These are phyloP conservation scores for Sebastes wilsoni DNA, from an alignment of 2,797 vertebrate species.

Conservation along the genomic window DNA sequence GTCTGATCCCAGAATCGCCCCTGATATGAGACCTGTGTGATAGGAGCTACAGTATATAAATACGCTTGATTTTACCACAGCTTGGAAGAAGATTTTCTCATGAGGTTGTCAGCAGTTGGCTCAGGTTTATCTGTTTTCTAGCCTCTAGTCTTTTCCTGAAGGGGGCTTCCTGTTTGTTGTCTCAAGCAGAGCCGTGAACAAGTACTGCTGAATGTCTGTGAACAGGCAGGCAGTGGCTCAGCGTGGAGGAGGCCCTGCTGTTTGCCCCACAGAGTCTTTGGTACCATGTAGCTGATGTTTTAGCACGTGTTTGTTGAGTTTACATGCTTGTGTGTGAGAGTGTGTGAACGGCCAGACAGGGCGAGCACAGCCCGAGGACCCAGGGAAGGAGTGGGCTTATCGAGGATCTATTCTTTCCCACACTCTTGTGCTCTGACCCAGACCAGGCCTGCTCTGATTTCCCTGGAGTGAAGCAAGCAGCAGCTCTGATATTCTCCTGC, in stretches of 20 bases:
- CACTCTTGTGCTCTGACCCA: conserved; percentile 66
- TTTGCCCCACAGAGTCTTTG: background rate
- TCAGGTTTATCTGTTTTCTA: background rate
- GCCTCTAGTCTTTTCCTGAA: background rate
- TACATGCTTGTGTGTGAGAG: background rate
- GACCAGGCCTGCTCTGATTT: conserved; percentile 73
- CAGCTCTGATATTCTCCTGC: conserved; percentile 53
- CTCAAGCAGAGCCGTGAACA: background rate
- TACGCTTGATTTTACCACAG: background rate
- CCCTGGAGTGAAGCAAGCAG: conserved; percentile 61
- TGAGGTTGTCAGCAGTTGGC: background rate
- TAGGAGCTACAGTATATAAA: background rate
- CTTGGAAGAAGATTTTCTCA: background rate
- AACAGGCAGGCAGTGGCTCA: background rate
- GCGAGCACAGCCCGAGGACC: conserved; percentile 39
- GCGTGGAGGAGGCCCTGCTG: background rate
- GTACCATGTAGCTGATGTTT: background rate
- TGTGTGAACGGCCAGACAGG: background rate
- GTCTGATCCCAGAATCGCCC: too few species aligned
- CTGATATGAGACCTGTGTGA: background rate
- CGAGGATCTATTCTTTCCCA: conserved; percentile 76
- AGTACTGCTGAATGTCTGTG: background rate
- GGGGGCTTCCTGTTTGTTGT: conserved; percentile 8
- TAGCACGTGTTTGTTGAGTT: conserved; percentile 7
- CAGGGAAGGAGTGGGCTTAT: conserved; percentile 59